Evolutionary conservation across 2,797 vertebrate genomes (phyloP).

Genomic region (Chaunax sp.): DNA sequence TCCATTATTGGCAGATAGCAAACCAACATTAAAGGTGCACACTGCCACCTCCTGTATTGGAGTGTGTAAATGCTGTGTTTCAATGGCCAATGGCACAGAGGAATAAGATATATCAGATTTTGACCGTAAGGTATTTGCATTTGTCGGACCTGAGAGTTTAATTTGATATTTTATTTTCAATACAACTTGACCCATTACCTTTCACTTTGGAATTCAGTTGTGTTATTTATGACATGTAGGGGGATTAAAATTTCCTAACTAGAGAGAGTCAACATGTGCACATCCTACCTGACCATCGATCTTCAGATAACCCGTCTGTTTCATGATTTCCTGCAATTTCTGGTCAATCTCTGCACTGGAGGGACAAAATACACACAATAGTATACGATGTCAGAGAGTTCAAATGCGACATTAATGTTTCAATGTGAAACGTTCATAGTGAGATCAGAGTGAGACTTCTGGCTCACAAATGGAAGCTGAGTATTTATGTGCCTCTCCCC

Average conservation of each 20-base stretch:
- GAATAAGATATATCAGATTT: too few species aligned
- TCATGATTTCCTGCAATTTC: conserved; percentile 97
- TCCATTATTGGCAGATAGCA: too few species aligned
- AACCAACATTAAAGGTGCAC: too few species aligned
- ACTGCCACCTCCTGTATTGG: too few species aligned
- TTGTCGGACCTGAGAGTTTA: too few species aligned
- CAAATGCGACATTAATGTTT: neutral
- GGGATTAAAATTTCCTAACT: neutral
- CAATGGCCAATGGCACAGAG: too few species aligned
- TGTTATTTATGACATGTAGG: neutral
- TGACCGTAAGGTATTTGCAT: too few species aligned
- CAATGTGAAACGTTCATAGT: neutral
- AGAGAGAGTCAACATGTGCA: neutral
- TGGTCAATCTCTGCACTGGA: conserved; percentile 94
- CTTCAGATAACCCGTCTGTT: conserved; percentile 94
- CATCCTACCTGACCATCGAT: conserved; percentile 91
- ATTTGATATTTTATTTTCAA: too few species aligned
- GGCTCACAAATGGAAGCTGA: too few species aligned
- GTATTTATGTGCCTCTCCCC: too few species aligned
- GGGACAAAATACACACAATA: conserved; percentile 19
- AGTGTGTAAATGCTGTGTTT: too few species aligned
- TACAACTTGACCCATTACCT: too few species aligned
- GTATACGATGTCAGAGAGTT: neutral
- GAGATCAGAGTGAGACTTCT: neutral
- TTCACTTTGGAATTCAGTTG: neutral